Percentiles rank a stretch among this genome's conserved stretches.
These are phyloP conservation scores for Trisateles emortualis DNA, from an alignment of 2,888 invertebrate species.

Conservation along the genomic window DNA sequence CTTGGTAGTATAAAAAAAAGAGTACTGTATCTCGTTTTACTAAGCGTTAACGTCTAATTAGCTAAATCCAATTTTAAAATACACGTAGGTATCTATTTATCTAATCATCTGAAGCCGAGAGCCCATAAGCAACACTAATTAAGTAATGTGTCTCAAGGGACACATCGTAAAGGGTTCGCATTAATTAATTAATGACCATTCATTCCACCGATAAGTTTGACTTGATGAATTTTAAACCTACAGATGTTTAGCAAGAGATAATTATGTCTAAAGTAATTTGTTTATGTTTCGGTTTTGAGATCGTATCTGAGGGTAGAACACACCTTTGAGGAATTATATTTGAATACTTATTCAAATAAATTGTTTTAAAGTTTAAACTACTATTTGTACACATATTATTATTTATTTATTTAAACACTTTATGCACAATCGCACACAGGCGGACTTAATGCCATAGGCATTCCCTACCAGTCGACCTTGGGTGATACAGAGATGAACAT, in stretches of 20 bases:
- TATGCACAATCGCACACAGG: no score
- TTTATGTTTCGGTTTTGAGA: background rate
- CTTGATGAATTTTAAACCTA: constrained; percentile 51
- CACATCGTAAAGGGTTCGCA: constrained; percentile 76
- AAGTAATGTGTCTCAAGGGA: constrained; percentile 81
- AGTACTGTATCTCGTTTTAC: background rate
- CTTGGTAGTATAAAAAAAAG: no score
- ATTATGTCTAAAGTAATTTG: constrained; percentile 1
- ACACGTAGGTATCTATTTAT: constrained; percentile 33
- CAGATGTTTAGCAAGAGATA: constrained; percentile 3
- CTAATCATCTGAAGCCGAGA: constrained; percentile 44
- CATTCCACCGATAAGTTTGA: constrained; percentile 74
- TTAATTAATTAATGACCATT: constrained; percentile 85
- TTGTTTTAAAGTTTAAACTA: no score
- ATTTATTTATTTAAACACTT: no score
- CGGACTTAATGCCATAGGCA: no score
- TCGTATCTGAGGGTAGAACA: background rate
- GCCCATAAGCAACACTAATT: constrained; percentile 77
- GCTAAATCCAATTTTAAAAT: constrained; percentile 11
- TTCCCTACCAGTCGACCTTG: no score
- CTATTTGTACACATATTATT: no score
- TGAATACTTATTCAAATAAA: no score
- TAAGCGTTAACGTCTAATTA: constrained; percentile 7
- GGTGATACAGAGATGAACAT: no score
- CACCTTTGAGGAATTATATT: no score